Base-by-base conservation (phyloP, 2,888 invertebrate genomes). In the Erebia aethiops region DNA sequence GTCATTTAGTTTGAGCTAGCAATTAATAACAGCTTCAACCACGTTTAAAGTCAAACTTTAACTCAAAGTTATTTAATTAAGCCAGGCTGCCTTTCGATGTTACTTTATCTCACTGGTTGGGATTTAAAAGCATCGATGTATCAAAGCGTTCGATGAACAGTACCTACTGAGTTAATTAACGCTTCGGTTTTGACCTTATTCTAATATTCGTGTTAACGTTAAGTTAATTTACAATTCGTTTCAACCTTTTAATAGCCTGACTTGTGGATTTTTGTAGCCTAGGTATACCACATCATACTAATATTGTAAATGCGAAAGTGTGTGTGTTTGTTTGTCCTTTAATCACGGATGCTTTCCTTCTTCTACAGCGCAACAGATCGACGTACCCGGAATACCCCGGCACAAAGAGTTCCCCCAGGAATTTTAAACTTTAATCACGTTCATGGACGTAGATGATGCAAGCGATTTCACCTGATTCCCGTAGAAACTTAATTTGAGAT, bases 1-100 rank as follows among this genome's bases (percentile, higher is more conserved):
- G 54, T 8, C 14, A 57, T 66, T 65, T 65, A n/a, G n/a, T 74
- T 71, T 74, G 65, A 62, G 43, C 61, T 60, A 54, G 68, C 63
- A 63, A 18, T 58, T 56, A 51, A 11, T 62, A 51, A 9, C 43
- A 67, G 43, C 69, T 57, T 74, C 65, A 70, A 76, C 70, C 72
- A 72, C 67, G 73, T 69, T 71, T 74, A n/a, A n/a, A n/a, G 76
- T 76, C 77, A 77, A 77, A 76, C 68, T 76, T 78, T 72, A 71
- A 68, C 74, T 67, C 70, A 69, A 76, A 77, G 75, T 78, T 78
- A 77, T 78, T 78, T 78, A 78, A 78, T 78, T 77, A 77, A 76
- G 67, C 62, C 71, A 67, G 74, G 75, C 73, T 68, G 71, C 73
- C 73, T 74, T 74, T 72, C 43, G n/a, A 35, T 52, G 66, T 66